Evolutionary conservation across 1,140 invertebrate species (phyloP).

Genomic region (Amyelois transitella): DNA sequence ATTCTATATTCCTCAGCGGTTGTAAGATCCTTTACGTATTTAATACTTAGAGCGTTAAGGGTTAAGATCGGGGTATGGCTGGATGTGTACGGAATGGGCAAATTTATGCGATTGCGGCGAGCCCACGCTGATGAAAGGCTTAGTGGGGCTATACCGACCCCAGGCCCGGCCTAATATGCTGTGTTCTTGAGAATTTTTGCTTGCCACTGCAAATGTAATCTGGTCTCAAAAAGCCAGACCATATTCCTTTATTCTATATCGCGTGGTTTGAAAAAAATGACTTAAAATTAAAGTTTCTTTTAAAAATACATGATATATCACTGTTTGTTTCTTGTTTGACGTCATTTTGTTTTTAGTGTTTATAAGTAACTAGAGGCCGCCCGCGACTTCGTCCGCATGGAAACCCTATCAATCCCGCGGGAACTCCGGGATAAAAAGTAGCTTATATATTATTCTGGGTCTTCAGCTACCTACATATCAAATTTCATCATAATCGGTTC

Average conservation of each 20-base stretch:
- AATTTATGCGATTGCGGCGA: conserved; percentile 21
- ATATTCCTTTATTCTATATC: background rate
- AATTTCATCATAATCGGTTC: too few relatives aligned
- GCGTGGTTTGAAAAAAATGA: too few relatives aligned
- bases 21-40: background rate
- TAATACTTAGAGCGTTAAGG: conserved; percentile 4
- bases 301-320: too few relatives aligned
- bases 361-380: too few relatives aligned
- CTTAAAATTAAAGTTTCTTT: too few relatives aligned
- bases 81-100: conserved; percentile 11
- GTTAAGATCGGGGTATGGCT: conserved; percentile 11
- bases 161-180: conserved; percentile 10
- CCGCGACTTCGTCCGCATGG: too few relatives aligned
- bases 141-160: conserved; percentile 17
- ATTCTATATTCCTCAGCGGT: background rate
- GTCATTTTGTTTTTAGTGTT: too few relatives aligned
- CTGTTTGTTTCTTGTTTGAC: too few relatives aligned
- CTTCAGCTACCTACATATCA: too few relatives aligned
- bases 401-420: too few relatives aligned
- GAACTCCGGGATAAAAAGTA: too few relatives aligned
- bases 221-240: background rate
- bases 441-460: too few relatives aligned
- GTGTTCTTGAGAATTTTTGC: conserved; percentile 10
- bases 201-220: background rate
- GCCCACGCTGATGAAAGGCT: conserved; percentile 22